Base-by-base conservation (phyloP, 1,140 invertebrate species). In the Halesus radiatus region DNA sequence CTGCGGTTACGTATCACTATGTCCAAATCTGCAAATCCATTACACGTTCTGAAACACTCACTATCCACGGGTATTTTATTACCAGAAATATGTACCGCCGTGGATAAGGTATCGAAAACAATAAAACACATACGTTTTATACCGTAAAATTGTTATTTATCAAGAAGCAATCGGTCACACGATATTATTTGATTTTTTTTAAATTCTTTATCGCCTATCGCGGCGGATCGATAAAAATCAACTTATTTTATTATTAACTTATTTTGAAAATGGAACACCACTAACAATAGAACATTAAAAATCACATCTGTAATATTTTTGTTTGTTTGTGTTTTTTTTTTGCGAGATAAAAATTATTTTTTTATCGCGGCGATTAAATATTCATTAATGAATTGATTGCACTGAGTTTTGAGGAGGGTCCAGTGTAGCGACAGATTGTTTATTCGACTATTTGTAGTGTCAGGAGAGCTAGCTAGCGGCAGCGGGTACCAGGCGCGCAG, bases 61-160 rank as follows among this genome's bases (percentile, higher is more conserved):
- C 45, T 10, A 18, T 68, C 37, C 64, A 20, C 64, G 29, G 32
- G 18, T 3, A 3, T 26, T 52, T 72, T 72, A 72, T 72, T 72
- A 26, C 68, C 10, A 22, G 50, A 45, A 72, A 75, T 58, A 56
- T 60, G 16, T 75, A 45, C 32, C 29, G 72, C 56, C 58, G 53
- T 37, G 26, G 53, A 75, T 75, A 75, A 56, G 23, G 2, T 75
- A 75, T 75, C 72, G 53, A 32, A 56, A 75, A 75, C 72, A 60
- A 75, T 75, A 75, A 75, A 75, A 75, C 54, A 70, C 66, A 52
- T 26, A 50, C 45, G 50, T 32, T 58, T 29, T 58, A 58, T 75
- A 75, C 72, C 72, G 54, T 75, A 75, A 75, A 75, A 75, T 75
- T 75, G 37, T 58, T 75, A 56, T 58, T 75, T 60, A 75, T 75